These are phyloP conservation scores for Actenoides hombroni DNA, from an alignment of 2,113 vertebrate genomes.

Conservation along the genomic window DNA sequence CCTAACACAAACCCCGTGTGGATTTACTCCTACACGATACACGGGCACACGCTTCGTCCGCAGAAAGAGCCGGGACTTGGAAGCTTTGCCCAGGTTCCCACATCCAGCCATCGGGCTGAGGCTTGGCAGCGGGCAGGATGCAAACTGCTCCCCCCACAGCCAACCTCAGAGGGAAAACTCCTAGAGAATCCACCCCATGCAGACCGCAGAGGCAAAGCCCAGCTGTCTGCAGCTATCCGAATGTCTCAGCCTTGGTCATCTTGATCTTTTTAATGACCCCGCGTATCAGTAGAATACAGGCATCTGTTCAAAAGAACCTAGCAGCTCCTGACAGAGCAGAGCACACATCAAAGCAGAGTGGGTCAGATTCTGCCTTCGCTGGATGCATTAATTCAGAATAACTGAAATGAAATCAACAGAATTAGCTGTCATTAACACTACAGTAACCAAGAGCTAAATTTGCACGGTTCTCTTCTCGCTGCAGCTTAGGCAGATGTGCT, in stretches of 20 bases:
- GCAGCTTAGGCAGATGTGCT: not conserved
- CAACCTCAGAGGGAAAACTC: constrained; percentile 13
- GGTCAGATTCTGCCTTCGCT: constrained; percentile 34
- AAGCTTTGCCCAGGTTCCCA: not conserved
- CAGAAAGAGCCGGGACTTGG: not conserved
- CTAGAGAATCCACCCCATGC: not conserved
- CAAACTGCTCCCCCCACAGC: constrained; percentile 11
- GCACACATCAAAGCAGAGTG: constrained; percentile 50
- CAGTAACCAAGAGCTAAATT: not conserved
- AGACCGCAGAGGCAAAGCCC: not conserved
- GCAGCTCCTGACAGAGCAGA: constrained; percentile 58
- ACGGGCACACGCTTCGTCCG: not conserved
- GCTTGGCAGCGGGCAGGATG: constrained; percentile 33
- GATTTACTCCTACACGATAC: not conserved
- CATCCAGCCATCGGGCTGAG: not conserved
- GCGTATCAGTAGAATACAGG: constrained; percentile 17
- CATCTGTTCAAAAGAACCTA: constrained; percentile 63
- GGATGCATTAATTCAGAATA: constrained; percentile 20
- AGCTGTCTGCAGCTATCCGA: constrained; percentile 43
- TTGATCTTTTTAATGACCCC: constrained; percentile 65
- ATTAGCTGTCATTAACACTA: constrained; percentile 9
- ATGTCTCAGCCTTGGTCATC: constrained; percentile 55
- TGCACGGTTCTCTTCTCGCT: not conserved
- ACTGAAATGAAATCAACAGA: constrained; percentile 39
- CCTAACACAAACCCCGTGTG: not conserved